phyloP scores from a whole-genome alignment of 2,113 vertebrate species.

The Anguilla rostrata region DNA sequence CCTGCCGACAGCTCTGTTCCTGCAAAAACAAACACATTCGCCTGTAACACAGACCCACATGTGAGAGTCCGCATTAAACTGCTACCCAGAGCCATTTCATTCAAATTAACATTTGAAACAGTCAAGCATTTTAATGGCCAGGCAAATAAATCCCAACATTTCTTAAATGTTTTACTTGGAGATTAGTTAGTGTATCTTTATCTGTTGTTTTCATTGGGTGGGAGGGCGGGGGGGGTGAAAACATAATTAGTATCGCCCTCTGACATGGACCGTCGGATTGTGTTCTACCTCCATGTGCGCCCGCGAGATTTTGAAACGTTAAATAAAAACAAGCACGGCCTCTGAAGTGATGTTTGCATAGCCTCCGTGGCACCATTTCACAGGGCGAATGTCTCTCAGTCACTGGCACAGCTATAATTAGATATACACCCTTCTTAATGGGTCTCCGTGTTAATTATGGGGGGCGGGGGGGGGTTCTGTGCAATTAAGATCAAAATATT shows the following conservation, averaged over 20 bases:
- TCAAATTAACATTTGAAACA: conserved; percentile 48
- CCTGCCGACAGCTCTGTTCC: conserved; percentile 38
- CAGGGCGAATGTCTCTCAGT: conserved; percentile 46
- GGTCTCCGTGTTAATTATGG: conserved; percentile 24
- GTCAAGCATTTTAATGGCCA: conserved; percentile 63
- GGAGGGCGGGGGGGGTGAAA: conserved; percentile 51
- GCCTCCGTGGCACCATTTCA: conserved; percentile 64
- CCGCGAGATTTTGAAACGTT: conserved; percentile 58
- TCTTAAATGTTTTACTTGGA: conserved; percentile 54
- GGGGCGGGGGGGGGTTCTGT: background rate
- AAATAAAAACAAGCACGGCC: conserved; percentile 63
- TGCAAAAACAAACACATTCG: conserved; percentile 64
- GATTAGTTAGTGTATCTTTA: conserved; percentile 66
- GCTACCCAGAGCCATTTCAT: conserved; percentile 25
- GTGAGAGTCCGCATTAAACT: conserved; percentile 43
- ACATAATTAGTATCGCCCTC: conserved; percentile 65
- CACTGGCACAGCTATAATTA: conserved; percentile 49
- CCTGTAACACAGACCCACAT: conserved; percentile 33
- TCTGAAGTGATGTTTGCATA: conserved; percentile 66
- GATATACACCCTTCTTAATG: conserved; percentile 43
- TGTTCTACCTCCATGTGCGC: conserved; percentile 49
- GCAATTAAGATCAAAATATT: conserved; percentile 23
- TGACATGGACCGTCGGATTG: conserved; percentile 61
- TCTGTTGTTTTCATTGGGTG: conserved; percentile 60
- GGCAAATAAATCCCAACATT: conserved; percentile 62